These are phyloP conservation scores for Opisthograptis luteolata DNA, from an alignment of 2,888 invertebrate species.

Conservation along the genomic window DNA sequence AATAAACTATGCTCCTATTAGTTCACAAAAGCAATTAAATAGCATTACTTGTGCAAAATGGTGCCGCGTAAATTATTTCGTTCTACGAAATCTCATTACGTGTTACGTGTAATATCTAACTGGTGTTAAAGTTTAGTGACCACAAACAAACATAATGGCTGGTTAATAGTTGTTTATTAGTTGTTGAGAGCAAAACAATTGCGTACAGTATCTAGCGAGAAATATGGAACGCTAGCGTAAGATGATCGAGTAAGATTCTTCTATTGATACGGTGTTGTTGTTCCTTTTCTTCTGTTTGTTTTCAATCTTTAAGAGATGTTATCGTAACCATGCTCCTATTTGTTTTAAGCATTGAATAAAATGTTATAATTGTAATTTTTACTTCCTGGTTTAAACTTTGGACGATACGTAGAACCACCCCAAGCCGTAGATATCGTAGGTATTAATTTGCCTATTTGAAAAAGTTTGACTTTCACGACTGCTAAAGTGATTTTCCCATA, in stretches of 20 bases:
- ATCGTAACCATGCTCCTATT: no score
- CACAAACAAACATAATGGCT: conserved; percentile 45
- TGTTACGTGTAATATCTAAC: conserved; percentile 13
- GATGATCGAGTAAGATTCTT: not conserved
- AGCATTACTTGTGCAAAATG: conserved; percentile 12
- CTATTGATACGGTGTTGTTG: not conserved
- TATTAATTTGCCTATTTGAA: no score
- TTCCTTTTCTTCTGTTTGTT: no score
- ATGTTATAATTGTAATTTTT: no score
- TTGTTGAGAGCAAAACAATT: conserved; percentile 23
- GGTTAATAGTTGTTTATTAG: conserved; percentile 36
- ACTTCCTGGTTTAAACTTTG: no score
- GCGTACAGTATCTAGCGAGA: not conserved
- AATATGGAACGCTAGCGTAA: conserved; percentile 4
- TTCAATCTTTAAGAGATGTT: no score
- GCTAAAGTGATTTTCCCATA: no score
- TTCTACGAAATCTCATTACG: conserved; percentile 30
- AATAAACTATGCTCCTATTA: not conserved
- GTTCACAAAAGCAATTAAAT: conserved; percentile 21
- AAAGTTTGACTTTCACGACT: no score
- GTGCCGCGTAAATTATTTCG: conserved; percentile 20
- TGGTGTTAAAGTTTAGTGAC: conserved; percentile 39
- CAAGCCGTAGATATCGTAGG: no score
- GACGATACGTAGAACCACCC: no score
- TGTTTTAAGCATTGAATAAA: no score